Base-by-base conservation (phyloP, 2,113 vertebrate genomes). In the Heloderma charlesbogerti region DNA sequence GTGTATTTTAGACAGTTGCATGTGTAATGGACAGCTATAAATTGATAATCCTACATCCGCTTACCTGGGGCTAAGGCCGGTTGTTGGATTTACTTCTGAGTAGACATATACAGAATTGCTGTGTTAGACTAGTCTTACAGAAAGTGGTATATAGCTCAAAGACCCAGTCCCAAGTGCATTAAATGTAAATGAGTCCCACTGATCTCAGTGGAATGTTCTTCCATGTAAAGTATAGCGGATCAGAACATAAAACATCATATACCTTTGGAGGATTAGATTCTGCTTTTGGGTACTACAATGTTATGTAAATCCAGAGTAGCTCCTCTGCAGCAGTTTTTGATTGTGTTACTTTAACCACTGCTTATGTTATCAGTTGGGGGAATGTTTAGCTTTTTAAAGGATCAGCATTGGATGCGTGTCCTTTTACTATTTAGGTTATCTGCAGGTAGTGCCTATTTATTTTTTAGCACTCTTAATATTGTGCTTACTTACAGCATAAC, bases 381-480 rank as follows among this genome's bases (percentile, higher is more conserved):
- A 25, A 22, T 22, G 20, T 43, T 67, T 34, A 31, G 34, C 63
- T 86, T 43, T 7, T 51, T 54, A 1, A 57, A 69, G 51, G 69
- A 71, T 86, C 15, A 22, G 74, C 63, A 37, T 95, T 90, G 83
- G 72, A 75, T 83, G 54, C 71, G 67, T 95, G 86, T 74, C 69
- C 66, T 95, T 95, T 93, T 91, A 92, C 77, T 87, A 13, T 91
- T 93, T 88, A 95, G 93, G 90, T 92, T 97, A 96, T 96, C 89
- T 82, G 88, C 93, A 97, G 96, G 94, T 96, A 95, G 29, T 90
- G 91, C 82, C 91, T 95, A 83, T 95, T 96, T 97, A 97, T 97
- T 97, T 97, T n/a, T 97, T 95, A 97, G 94, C 90, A 7, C 72
- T 87, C 93, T 93, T 97, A 96, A 97, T 97, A 92, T 83, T 91